phyloP scores from a whole-genome alignment of 2,888 invertebrate genomes.

The Hirtodrosophila histrioides region DNA sequence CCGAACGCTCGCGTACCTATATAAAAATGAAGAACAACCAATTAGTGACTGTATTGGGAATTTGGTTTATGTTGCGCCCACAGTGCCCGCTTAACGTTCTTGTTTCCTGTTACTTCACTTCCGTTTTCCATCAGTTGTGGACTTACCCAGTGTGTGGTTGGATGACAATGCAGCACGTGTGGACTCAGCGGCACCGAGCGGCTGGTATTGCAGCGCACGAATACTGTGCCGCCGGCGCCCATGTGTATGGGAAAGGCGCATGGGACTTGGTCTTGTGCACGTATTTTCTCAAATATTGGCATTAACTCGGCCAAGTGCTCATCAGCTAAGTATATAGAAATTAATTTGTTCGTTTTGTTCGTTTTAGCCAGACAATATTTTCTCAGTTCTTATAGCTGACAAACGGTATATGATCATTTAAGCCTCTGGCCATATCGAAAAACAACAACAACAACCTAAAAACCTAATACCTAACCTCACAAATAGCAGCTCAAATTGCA shows the following conservation, averaged over 20 bases:
- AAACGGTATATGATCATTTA: conserved; percentile 83
- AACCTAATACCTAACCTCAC: conserved; percentile 41
- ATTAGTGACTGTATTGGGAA: conserved; percentile 8
- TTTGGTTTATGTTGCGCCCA: conserved; percentile 22
- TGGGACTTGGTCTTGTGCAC: conserved; percentile 95
- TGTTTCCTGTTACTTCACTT: conserved; percentile 12
- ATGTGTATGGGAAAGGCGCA: conserved; percentile 96
- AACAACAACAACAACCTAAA: conserved; percentile 24
- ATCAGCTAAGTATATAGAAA: conserved; percentile 87
- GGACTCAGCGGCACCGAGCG: conserved; percentile 88
- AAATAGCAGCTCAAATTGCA: conserved; percentile 19
- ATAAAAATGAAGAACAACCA: not conserved
- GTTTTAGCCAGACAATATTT: conserved; percentile 25
- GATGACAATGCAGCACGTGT: conserved; percentile 87
- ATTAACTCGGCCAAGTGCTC: conserved; percentile 97
- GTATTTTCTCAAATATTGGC: conserved; percentile 97
- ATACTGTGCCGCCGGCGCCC: conserved; percentile 88
- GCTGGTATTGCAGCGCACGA: conserved; percentile 87
- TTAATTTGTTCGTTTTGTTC: conserved; percentile 28
- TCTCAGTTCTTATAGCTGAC: conserved; percentile 33
- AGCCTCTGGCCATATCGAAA: conserved; percentile 52
- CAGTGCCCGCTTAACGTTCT: conserved; percentile 15
- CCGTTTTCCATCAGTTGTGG: conserved; percentile 6
- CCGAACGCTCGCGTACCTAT: conserved; percentile 96
- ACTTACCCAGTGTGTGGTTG: conserved; percentile 88